These are phyloP conservation scores for Peromyscus melanophrys DNA, from an alignment of 2,797 vertebrate genomes.

Conservation along the genomic window DNA sequence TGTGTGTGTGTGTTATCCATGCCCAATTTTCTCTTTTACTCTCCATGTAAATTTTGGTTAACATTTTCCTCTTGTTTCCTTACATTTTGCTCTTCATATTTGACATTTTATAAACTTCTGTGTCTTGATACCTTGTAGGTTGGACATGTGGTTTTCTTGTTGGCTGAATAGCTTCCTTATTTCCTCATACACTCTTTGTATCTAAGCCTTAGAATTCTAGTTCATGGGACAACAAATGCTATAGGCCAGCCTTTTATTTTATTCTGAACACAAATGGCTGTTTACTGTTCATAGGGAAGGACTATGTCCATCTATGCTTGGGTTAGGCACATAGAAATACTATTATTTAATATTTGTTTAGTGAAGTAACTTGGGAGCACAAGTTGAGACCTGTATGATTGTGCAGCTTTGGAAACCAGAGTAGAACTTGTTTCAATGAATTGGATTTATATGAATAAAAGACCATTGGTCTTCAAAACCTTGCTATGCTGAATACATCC, in stretches of 20 bases:
- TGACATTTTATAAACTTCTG: conserved; percentile 55
- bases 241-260: conserved; percentile 18
- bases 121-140: not conserved
- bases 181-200: not conserved
- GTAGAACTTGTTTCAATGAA: conserved; percentile 21
- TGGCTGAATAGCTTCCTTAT: not conserved
- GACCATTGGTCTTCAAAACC: not conserved
- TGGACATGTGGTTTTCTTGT: conserved; percentile 32
- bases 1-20: not conserved
- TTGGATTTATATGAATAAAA: conserved; percentile 30
- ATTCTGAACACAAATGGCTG: not conserved
- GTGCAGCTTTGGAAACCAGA: conserved; percentile 43
- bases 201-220: not conserved
- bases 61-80: conserved; percentile 18
- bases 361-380: not conserved
- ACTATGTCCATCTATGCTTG: not conserved
- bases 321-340: not conserved
- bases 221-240: conserved; percentile 9
- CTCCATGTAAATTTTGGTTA: not conserved
- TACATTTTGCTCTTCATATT: not conserved
- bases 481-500: not conserved
- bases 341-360: not conserved
- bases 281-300: not conserved
- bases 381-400: not conserved
- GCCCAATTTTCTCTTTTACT: not conserved